Evolutionary conservation across 2,888 invertebrate genomes (phyloP).

Genomic region (Agrochola circellaris): DNA sequence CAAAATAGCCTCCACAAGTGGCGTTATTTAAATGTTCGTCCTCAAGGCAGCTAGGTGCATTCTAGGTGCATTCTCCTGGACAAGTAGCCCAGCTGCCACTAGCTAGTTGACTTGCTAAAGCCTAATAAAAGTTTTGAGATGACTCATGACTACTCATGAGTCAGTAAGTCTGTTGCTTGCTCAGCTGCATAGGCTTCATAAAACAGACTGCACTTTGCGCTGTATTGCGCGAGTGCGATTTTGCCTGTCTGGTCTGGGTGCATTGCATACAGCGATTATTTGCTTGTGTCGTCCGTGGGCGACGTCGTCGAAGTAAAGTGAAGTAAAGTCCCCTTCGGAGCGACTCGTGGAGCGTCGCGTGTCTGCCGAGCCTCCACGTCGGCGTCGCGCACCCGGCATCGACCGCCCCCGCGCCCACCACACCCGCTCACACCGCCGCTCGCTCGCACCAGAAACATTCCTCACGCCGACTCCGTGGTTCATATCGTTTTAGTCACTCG

Average conservation of each 20-base stretch:
- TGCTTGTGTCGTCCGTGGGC: constrained; percentile 21
- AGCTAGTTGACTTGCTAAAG: not conserved
- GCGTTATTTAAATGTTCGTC: not conserved
- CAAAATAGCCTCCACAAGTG: not conserved
- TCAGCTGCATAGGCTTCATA: constrained; percentile 16
- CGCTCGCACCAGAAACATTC: constrained; percentile 77
- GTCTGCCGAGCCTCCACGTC: constrained; percentile 89
- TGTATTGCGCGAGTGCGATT: constrained; percentile 1
- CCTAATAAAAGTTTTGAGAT: not conserved
- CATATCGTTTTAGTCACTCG: constrained; percentile 76
- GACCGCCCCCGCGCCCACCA: constrained; percentile 73
- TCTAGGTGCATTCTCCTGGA: not conserved
- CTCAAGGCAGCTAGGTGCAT: no score
- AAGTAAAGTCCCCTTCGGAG: constrained; percentile 70
- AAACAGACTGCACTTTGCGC: constrained; percentile 8
- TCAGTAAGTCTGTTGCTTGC: constrained; percentile 16
- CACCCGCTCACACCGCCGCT: constrained; percentile 65
- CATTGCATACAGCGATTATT: constrained; percentile 35
- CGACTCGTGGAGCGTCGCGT: constrained; percentile 85
- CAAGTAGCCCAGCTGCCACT: not conserved
- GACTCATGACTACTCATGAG: not conserved
- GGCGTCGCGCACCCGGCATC: constrained; percentile 86
- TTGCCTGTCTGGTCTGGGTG: constrained; percentile 12
- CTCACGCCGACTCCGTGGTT: constrained; percentile 73
- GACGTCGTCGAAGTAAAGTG: constrained; percentile 34